A percentile compares a stretch with the other conserved stretches of the same genome.
phyloP scores from a whole-genome alignment of 2,113 vertebrate genomes.

The Corapipo altera region DNA sequence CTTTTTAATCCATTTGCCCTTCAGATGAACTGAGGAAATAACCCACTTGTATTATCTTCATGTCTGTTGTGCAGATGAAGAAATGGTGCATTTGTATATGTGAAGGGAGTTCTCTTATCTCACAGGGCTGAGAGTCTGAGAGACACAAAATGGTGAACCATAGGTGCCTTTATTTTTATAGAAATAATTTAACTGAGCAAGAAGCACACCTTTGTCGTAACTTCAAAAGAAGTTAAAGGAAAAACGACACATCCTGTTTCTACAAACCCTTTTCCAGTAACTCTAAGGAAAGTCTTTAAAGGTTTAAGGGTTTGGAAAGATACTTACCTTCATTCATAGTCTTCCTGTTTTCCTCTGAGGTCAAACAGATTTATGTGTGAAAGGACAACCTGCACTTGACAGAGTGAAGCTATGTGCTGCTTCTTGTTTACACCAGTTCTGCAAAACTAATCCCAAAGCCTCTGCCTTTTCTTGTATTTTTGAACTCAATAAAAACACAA shows the following conservation, averaged over 20 bases:
- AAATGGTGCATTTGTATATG: background rate
- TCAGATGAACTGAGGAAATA: background rate
- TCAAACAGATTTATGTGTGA: slow-evolving; percentile 47
- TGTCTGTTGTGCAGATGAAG: background rate
- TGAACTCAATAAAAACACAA: background rate
- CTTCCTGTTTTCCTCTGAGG: slow-evolving; percentile 47
- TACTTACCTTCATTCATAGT: background rate
- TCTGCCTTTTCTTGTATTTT: background rate
- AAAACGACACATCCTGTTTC: background rate
- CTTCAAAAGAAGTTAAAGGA: slow-evolving; percentile 28
- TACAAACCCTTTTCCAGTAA: slow-evolving; percentile 24
- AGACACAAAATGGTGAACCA: background rate
- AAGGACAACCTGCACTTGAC: slow-evolving; percentile 20
- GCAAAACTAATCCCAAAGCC: background rate
- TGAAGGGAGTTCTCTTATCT: background rate
- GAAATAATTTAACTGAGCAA: background rate
- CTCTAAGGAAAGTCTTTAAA: background rate
- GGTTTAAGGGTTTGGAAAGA: background rate
- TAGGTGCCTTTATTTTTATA: background rate
- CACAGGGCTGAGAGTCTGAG: background rate
- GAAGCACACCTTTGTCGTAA: background rate
- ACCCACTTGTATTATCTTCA: background rate
- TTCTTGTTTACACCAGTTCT: background rate
- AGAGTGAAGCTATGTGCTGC: background rate
- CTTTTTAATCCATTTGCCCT: background rate